Evolutionary conservation across 2,888 invertebrate genomes (phyloP), one percentile per base, ranked within the genome.

Genomic region (Nomada ruficornis): DNA sequence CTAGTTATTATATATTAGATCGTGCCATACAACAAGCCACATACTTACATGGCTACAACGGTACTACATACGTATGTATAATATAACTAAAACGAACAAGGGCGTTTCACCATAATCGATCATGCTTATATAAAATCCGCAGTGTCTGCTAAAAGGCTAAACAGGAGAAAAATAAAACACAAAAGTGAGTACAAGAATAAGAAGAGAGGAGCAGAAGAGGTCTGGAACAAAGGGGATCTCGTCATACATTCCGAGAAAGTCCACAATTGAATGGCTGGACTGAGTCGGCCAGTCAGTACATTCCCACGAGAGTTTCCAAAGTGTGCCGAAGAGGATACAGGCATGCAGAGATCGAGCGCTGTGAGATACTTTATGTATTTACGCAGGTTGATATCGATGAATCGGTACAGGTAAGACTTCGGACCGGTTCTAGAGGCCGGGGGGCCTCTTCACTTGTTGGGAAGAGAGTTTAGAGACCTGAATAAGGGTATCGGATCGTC

Each of bases 341-440:
- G 23, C 62, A 36, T 23, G 69, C 50, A 36, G 72, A 74, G 68
- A 44, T 26, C 15, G 2, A 20, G 57, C 73, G 52, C 70, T 78
- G 75, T 72, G 59, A 65, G 44, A 64, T 68, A 63, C 65, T 63
- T 75, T 69, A 80, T 60, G 78, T 76, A 67, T 80, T 74, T 69
- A 77, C 72, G 82, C 70, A 83, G 80, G 82, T 83, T 84, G 82
- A 81, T 85, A 83, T 85, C 80, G 83, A 78, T 76, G 77, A 77
- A 83, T 80, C 76, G 54, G 77, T 69, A 62, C 83, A 82, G 82
- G 84, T 80, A 77, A 77, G 74, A 20, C 44, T 64, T 74, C 47
- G 60, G 84, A 86, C 86, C 86, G 86, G 84, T 86, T 86, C 74
- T 63, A 50, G 60, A 65, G 65, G 68, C 67, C 68, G 62, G 82